Base-by-base conservation (phyloP, 2,797 vertebrate genomes). In the Helarctos malayanus region DNA sequence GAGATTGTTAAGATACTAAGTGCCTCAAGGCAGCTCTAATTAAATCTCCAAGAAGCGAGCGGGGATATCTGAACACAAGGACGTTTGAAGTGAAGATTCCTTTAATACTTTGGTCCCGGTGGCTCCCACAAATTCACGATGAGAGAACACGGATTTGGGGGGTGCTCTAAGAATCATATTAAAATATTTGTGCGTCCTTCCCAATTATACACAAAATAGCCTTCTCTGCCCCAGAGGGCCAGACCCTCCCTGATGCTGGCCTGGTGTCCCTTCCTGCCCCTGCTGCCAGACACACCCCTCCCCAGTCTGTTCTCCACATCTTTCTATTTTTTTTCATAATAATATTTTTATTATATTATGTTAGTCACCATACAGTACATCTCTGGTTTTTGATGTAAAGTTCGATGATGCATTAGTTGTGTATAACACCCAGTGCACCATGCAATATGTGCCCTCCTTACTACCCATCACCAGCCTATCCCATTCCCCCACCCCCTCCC, bases 1-100 rank as follows among this genome's bases (percentile, higher is more conserved):
- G 54, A 98, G 71, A 97, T 92, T 97, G 89, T 97, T 98, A 97
- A 10, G 2, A 94, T 97, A 94, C 92, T 94, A 98, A 85, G 89
- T 88, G 7, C 88, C 91, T 59, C 91, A 95, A 92, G 47, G n/a
- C 56, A 96, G 80, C 76, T 97, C 92, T 98, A 96, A 98, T 97
- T 97, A 98, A 97, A 97, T 96, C 61, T 98, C 76, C 45, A 13
- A 71, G 69, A 95, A 84, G 18, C 78, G 25, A 68, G 75, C 59
- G 91, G 76, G 57, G 96, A 13, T 87, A 73, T 92, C 19, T 27
- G 83, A 96, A 87, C 11, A 86, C 94, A 98, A 97, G 84, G 87
- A 65, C 35, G 45, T 78, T 92, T 83, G 57, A 95, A 76, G 52
- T 75, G 52, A 97, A 96, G 93, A 9, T n/a, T 71, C 56, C 82